Evolutionary conservation across 2,113 vertebrate genomes (phyloP), one percentile per base, ranked within the genome.

Genomic region (Loxodonta africana): DNA sequence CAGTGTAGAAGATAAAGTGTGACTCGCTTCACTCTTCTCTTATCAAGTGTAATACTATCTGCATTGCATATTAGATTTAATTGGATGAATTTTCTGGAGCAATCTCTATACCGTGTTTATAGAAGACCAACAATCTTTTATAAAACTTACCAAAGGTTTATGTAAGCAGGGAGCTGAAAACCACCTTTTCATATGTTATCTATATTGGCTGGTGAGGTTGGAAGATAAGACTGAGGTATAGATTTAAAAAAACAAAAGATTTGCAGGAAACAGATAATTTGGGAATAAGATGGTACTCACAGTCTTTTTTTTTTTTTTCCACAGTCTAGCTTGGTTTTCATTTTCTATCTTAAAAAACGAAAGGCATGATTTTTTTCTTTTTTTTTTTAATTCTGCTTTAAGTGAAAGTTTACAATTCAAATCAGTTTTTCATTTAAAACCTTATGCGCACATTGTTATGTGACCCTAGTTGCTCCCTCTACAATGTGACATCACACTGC

Each of bases 281-380:
- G 53, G 6, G 83, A 76, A 44, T 44, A n/a, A 87, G 44, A 95
- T 80, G n/a, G 62, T 78, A 81, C 12, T 77, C 25, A 87, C 7
- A 71, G 20, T 57, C 5, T 62, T n/a, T n/a, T n/a, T n/a, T n/a
- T n/a, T n/a, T n/a, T n/a, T n/a, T n/a, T n/a, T n/a, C n/a, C 25
- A 87, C 7, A 71, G 20, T 57, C 5, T 62, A 48, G 51, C 26
- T 89, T 95, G 37, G 8, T 80, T 96, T 96, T 81, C 78, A 87
- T 83, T 86, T 92, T 83, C 30, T 94, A 83, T 73, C 67, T 88
- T 95, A 91, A 89, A 95, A 93, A 83, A 85, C 94, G 5, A 63
- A 93, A 83, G 44, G 41, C 46, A 20, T 28, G 4, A 77, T 81
- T 94, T 91, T 91, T 89, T 37, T 37, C n/a, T 37, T 2, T 37